These are phyloP conservation scores for Tinea trinotella DNA, from an alignment of 2,888 invertebrate species.

Conservation along the genomic window DNA sequence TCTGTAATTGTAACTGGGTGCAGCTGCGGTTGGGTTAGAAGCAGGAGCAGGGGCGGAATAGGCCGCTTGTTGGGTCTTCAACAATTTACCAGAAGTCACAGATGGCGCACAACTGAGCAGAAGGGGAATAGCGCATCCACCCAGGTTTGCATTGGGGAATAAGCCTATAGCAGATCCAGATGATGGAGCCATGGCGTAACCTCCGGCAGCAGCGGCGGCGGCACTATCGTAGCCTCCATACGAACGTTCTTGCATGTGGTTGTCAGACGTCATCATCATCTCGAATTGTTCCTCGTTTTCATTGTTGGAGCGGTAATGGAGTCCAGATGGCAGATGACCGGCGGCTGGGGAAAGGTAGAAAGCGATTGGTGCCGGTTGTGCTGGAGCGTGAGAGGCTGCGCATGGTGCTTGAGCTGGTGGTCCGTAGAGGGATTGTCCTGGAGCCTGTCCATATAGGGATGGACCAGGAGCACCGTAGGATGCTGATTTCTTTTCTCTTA, in stretches of 20 bases:
- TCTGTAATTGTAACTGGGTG: conserved; percentile 22
- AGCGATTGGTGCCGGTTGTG: conserved; percentile 23
- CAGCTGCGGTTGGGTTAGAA: conserved; percentile 11
- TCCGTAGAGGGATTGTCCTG: not conserved
- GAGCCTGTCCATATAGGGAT: not conserved
- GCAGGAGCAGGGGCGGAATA: conserved; percentile 22
- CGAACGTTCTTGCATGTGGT: conserved; percentile 17
- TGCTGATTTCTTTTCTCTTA: conserved; percentile 25
- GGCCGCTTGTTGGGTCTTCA: conserved; percentile 15
- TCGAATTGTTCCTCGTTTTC: conserved; percentile 20
- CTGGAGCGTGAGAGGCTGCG: conserved; percentile 20
- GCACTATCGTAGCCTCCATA: conserved; percentile 11
- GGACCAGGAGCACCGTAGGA: conserved; percentile 15
- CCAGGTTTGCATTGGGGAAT: conserved; percentile 29
- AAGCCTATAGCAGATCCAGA: conserved; percentile 26
- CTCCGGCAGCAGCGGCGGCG: not conserved
- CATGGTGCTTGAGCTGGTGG: conserved; percentile 17
- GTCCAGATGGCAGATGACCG: conserved; percentile 7
- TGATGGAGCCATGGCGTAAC: not conserved
- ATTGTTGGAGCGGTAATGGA: conserved; percentile 25
- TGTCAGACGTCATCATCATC: conserved; percentile 15
- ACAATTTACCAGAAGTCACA: conserved; percentile 29
- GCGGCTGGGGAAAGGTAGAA: conserved; percentile 24
- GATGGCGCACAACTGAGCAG: conserved; percentile 34
- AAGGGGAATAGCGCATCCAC: conserved; percentile 30